Evolutionary conservation across 2,113 vertebrate genomes (phyloP).

Genomic region (Genyomyrus donnyi): DNA sequence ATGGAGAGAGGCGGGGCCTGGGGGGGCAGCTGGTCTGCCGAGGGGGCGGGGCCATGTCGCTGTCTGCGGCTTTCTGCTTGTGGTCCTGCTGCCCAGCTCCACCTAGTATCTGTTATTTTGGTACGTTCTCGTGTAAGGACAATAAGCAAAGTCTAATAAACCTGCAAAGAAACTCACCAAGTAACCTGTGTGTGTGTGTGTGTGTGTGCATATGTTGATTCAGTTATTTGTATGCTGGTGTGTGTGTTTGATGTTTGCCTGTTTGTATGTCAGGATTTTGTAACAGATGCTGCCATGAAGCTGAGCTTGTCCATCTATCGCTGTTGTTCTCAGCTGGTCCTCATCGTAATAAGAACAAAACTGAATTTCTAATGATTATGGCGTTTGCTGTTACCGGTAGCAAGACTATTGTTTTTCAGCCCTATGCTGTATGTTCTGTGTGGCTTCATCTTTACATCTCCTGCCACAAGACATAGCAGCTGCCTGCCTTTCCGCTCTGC

Average conservation of each 20-base stretch:
- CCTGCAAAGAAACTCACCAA: conserved; percentile 51
- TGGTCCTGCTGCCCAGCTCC: conserved; percentile 52
- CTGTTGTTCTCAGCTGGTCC: background rate
- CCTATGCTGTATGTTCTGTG: background rate
- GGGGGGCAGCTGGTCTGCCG: conserved; percentile 67
- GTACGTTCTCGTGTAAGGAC: conserved; percentile 59
- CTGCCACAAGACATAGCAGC: background rate
- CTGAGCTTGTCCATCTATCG: background rate
- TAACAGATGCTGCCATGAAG: background rate
- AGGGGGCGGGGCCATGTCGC: conserved; percentile 46
- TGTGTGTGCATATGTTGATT: background rate
- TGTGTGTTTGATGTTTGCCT: background rate
- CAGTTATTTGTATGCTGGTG: too few species aligned
- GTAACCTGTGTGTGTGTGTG: conserved; percentile 43
- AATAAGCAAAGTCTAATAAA: conserved; percentile 68
- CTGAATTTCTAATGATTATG: background rate
- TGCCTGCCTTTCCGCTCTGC: background rate
- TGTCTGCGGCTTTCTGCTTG: conserved; percentile 53
- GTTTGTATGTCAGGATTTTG: background rate
- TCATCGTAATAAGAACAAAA: conserved; percentile 2
- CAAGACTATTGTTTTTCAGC: background rate
- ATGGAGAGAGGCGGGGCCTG: conserved; percentile 50
- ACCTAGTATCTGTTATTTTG: conserved; percentile 61
- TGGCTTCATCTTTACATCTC: background rate
- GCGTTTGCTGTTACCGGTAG: background rate